phyloP scores from a whole-genome alignment of 2,888 invertebrate genomes.

The Pherbina coryleti region DNA sequence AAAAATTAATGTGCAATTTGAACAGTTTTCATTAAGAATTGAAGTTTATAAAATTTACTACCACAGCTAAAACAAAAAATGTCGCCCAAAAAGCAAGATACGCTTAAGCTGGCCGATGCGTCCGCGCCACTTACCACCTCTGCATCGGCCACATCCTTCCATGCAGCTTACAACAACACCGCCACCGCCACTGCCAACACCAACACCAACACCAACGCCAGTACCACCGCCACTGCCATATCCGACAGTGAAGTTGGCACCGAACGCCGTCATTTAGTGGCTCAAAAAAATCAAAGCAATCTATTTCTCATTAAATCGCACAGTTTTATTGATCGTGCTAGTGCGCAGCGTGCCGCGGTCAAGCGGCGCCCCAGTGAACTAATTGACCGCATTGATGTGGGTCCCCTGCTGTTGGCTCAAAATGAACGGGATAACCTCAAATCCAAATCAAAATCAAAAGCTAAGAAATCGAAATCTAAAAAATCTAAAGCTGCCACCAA shows the following conservation, averaged over 20 bases:
- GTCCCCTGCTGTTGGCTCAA: constrained; percentile 6
- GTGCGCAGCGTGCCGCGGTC: constrained; percentile 6
- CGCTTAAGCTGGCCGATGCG: background rate
- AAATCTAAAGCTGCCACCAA: constrained; percentile 17
- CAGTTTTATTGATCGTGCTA: constrained; percentile 49
- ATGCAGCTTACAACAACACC: constrained; percentile 30
- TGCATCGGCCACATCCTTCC: constrained; percentile 1
- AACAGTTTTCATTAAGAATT: background rate
- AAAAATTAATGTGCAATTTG: background rate
- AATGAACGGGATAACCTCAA: constrained; percentile 27
- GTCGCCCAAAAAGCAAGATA: constrained; percentile 35
- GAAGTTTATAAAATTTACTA: background rate
- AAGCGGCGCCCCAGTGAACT: background rate
- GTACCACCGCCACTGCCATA: constrained; percentile 45
- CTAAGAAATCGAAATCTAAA: constrained; percentile 29
- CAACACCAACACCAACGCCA: too few species aligned
- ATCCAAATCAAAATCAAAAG: constrained; percentile 11
- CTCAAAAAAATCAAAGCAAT: constrained; percentile 49
- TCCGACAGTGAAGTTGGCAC: background rate
- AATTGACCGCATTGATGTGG: background rate
- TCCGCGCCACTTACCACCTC: background rate
- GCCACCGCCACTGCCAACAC: constrained; percentile 44
- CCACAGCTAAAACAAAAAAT: too few species aligned
- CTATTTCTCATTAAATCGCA: constrained; percentile 51
- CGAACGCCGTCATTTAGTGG: constrained; percentile 32